phyloP scores from a whole-genome alignment of 2,113 vertebrate genomes.

The Antidorcas marsupialis region DNA sequence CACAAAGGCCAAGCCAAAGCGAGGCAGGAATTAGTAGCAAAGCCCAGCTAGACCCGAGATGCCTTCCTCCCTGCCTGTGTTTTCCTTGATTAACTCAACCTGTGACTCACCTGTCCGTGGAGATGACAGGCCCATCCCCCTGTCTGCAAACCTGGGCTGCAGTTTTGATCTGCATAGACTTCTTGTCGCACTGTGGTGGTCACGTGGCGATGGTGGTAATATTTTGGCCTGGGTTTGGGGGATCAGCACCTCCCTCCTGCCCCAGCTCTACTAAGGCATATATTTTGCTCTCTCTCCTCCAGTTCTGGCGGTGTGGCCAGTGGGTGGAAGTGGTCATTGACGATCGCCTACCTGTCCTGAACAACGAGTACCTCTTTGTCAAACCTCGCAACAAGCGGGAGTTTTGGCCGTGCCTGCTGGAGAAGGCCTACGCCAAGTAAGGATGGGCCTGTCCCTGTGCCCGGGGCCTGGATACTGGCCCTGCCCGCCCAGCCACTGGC shows the following conservation, averaged over 20 bases:
- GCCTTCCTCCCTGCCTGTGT: not conserved
- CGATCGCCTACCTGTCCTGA: constrained; percentile 76
- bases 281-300: not conserved
- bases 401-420: constrained; percentile 95
- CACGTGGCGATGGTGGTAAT: not conserved
- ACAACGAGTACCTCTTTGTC: constrained; percentile 73
- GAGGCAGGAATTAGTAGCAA: not conserved
- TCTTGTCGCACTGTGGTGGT: not conserved
- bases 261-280: not conserved
- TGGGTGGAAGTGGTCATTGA: constrained; percentile 86
- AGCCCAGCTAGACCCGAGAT: not conserved
- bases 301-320: constrained; percentile 85
- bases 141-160: not conserved
- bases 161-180: not conserved
- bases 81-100: not conserved
- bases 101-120: not conserved
- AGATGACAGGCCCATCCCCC: not conserved
- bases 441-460: not conserved
- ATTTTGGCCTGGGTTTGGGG: not conserved
- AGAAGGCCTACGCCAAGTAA: constrained; percentile 97
- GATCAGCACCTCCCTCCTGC: not conserved
- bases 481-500: not conserved
- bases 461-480: not conserved
- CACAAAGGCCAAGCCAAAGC: not conserved
- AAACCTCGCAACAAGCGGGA: constrained; percentile 82